Evolutionary conservation across 2,888 invertebrate species (phyloP).

Genomic region (Drosophila paramelanica): DNA sequence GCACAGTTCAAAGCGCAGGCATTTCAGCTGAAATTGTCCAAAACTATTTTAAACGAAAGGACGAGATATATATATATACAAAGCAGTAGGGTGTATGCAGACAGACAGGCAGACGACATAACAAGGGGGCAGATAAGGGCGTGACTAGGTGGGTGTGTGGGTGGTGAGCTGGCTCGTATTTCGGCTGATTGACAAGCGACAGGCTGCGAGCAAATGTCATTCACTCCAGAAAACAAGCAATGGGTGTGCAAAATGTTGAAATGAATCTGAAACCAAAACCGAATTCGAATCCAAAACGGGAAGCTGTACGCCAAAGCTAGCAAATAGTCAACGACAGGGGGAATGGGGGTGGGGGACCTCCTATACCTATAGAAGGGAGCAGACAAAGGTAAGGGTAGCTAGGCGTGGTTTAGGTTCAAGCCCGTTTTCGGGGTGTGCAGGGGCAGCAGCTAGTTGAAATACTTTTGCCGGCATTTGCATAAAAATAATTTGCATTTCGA

Average conservation of each 20-base stretch:
- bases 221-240: conserved; percentile 65
- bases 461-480: conserved; percentile 67
- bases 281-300: conserved; percentile 33
- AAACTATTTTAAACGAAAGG: conserved; percentile 64
- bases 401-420: no score
- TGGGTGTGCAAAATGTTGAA: conserved; percentile 64
- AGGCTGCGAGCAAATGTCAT: conserved; percentile 64
- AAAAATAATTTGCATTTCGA: conserved; percentile 72
- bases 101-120: conserved; percentile 8
- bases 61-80: conserved; percentile 25
- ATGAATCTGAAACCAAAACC: conserved; percentile 52
- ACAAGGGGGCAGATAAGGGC: background rate
- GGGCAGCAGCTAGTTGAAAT: conserved; percentile 57
- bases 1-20: conserved; percentile 50
- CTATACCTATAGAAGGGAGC: no score
- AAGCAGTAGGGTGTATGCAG: background rate
- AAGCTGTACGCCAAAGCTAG: conserved; percentile 17
- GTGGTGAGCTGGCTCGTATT: conserved; percentile 15
- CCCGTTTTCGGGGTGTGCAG: conserved; percentile 1
- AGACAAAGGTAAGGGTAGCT: background rate
- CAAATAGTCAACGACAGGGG: conserved; percentile 10
- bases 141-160: background rate
- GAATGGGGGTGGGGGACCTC: background rate
- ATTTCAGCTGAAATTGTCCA: conserved; percentile 53
- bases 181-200: conserved; percentile 68